Evolutionary conservation across 2,113 vertebrate species (phyloP).

Genomic region (Leucopsar rothschildi): DNA sequence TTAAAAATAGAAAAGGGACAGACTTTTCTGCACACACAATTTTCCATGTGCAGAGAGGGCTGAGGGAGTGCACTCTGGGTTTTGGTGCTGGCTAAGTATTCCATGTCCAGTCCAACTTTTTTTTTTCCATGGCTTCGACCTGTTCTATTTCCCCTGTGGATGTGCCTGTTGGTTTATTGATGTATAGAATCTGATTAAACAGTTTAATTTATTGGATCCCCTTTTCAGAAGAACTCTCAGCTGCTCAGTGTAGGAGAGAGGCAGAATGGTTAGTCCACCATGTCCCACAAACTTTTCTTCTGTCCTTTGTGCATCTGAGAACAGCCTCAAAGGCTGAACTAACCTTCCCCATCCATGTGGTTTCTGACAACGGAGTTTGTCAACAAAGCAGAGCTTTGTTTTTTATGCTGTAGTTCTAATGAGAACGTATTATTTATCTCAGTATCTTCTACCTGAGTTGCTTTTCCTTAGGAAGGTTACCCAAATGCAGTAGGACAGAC

Average conservation of each 20-base stretch:
- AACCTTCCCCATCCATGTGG: conserved; percentile 15
- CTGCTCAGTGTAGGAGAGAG: background rate
- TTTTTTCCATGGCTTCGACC: background rate
- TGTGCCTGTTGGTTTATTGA: background rate
- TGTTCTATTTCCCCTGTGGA: background rate
- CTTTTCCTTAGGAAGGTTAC: conserved; percentile 5
- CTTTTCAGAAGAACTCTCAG: conserved; percentile 1
- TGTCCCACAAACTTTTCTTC: background rate
- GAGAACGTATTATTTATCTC: conserved; percentile 8
- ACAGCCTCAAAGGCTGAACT: background rate
- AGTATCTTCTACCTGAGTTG: background rate
- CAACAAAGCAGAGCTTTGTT: conserved; percentile 67
- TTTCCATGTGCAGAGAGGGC: background rate
- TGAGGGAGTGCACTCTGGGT: background rate
- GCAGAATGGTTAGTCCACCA: background rate
- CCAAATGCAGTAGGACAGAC: background rate
- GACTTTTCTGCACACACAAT: background rate
- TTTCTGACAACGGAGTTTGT: conserved; percentile 35
- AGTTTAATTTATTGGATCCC: background rate
- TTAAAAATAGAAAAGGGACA: background rate
- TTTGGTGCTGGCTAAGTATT: conserved; percentile 2
- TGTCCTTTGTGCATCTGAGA: conserved; percentile 24
- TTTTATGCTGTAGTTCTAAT: conserved; percentile 52
- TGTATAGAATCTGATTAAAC: background rate
- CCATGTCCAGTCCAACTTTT: background rate